phyloP scores from a whole-genome alignment of 2,113 vertebrate genomes.

The Leptobrachium ailaonicum region DNA sequence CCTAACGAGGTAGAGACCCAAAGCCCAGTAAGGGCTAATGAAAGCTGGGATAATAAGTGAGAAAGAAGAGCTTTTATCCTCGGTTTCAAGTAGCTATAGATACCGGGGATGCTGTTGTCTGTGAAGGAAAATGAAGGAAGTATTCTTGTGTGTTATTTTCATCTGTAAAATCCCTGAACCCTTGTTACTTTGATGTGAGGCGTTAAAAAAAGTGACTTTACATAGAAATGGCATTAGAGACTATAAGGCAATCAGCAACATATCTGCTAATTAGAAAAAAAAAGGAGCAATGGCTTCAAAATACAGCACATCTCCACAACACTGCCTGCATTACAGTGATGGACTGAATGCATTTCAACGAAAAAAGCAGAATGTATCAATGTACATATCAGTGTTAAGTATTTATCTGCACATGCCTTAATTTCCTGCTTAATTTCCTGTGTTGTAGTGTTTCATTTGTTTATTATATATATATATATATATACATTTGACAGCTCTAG shows the following conservation, averaged over 20 bases:
- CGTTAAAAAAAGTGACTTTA: conserved; percentile 34
- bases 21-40: conserved; percentile 26
- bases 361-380: too few relatives aligned
- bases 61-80: conserved; percentile 12
- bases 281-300: too few relatives aligned
- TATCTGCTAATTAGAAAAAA: conserved; percentile 30
- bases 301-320: too few relatives aligned
- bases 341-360: too few relatives aligned
- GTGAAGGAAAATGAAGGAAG: not conserved
- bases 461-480: too few relatives aligned
- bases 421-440: too few relatives aligned
- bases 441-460: too few relatives aligned
- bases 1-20: conserved; percentile 21
- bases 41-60: conserved; percentile 30
- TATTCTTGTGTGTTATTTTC: not conserved
- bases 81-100: not conserved
- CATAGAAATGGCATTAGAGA: conserved; percentile 43
- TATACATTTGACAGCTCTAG: too few relatives aligned
- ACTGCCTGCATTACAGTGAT: too few relatives aligned
- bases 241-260: conserved; percentile 40
- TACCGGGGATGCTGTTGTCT: not conserved
- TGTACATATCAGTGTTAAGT: too few relatives aligned
- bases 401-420: too few relatives aligned
- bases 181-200: conserved; percentile 39
- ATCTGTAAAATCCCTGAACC: conserved; percentile 22